Base-by-base conservation (phyloP, 2,888 invertebrate genomes). In the Drosophila neoperkinsi region DNA sequence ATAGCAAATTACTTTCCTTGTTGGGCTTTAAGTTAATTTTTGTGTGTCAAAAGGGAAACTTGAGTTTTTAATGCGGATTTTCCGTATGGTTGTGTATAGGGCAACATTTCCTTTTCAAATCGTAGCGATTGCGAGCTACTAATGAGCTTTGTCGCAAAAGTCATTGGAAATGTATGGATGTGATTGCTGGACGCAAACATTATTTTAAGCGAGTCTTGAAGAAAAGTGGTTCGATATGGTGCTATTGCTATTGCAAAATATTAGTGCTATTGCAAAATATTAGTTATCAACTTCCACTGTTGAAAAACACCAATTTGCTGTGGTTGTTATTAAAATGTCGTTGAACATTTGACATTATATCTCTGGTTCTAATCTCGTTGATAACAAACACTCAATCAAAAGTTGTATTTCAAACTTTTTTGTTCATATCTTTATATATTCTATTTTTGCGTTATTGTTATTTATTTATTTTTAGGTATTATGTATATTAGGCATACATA, bases 21-120 rank as follows among this genome's bases (percentile, higher is more conserved):
- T 87, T 75, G 77, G 77, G 74, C 73, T 70, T 43, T 61, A 36
- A 46, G 46, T 62, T 74, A 16, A 46, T 25, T 72, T 79, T 72
- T 76, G 57, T 84, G 74, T 89, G 84, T 84, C 85, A 87, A 72
- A 82, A 69, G 78, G 85, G 75, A 89, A 89, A 89, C 80, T 80
- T 71, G 65, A 76, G 84, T 85, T 85, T 82, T 85, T 82, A 82
- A 83, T 87, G 87, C 86, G 89, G 84, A 87, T 87, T 87, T 87
- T 81, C 85, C 83, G 87, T 65, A 74, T 68, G 63, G 41, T 59
- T 56, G 49, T 53, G 43, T 11, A 16, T 21, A 4, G 38, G 59
- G 57, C 41, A 55, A 64, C 73, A 81, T 75, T 81, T 84, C 74
- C 71, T 71, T 78, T 78, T 75, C 41, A 66, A 71, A 71, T 67